Conservation (phyloP, 2,113 vertebrate species). For the Haliaeetus leucogaster region DNA sequence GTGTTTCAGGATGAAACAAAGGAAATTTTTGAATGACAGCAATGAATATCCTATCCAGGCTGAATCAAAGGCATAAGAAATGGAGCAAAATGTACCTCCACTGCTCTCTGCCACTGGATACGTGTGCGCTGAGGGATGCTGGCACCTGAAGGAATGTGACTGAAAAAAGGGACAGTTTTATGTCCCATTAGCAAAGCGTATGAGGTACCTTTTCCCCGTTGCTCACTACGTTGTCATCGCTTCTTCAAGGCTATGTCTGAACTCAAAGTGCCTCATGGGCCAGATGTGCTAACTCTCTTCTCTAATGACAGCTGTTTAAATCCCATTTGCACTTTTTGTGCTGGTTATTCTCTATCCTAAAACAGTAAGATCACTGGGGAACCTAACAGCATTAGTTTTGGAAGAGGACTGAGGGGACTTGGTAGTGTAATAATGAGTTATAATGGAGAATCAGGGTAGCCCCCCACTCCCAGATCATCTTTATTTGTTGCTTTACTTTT, state of each 20-base stretch:
- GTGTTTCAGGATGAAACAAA: neutral
- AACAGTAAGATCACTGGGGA: neutral
- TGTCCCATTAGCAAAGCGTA: accelerated
- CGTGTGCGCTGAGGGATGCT: neutral
- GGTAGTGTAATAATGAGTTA: neutral
- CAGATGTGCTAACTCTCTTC: neutral
- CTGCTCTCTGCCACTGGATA: neutral
- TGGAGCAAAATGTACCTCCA: neutral
- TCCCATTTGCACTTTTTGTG: neutral
- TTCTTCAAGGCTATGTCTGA: neutral
- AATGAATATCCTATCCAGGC: neutral
- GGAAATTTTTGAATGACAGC: neutral
- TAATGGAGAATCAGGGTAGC: neutral
- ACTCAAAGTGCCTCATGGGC: neutral
- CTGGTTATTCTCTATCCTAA: neutral
- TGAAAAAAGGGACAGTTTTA: neutral
- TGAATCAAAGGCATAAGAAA: neutral
- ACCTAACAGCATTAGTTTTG: accelerated
- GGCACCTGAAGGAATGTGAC: neutral
- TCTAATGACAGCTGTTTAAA: neutral
- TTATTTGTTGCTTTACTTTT: neutral
- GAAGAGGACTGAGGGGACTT: neutral
- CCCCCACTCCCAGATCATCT: neutral
- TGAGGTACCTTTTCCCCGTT: accelerated
- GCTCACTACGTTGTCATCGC: accelerated